Evolutionary conservation across 2,797 vertebrate species (phyloP).

Genomic region (Martes flavigula): DNA sequence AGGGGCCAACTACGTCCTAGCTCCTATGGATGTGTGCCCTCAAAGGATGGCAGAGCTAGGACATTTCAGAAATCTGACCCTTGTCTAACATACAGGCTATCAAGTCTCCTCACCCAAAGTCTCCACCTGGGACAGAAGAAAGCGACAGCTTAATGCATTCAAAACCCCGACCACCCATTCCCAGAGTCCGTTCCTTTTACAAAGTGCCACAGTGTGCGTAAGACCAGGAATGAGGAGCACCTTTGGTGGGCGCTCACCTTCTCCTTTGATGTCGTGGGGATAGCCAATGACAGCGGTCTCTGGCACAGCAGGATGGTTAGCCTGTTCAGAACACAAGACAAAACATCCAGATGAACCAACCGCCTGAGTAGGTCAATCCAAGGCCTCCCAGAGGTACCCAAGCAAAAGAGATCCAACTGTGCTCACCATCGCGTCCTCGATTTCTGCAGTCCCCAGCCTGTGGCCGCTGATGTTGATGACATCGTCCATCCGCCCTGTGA

Average conservation of each 20-base stretch:
- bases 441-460: constrained; percentile 95
- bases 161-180: not conserved
- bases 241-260: constrained; percentile 87
- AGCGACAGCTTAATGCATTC: not conserved
- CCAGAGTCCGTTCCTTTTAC: not conserved
- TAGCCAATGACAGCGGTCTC: constrained; percentile 95
- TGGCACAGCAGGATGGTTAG: constrained; percentile 91
- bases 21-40: not conserved
- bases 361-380: not conserved
- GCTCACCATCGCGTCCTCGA: constrained; percentile 94
- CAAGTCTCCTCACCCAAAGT: not conserved
- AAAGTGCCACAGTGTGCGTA: not conserved
- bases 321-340: constrained; percentile 82
- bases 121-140: not conserved
- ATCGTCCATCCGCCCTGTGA: constrained; percentile 96
- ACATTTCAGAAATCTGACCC: not conserved
- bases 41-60: not conserved
- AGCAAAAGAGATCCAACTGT: not conserved
- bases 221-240: not conserved
- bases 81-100: accelerated
- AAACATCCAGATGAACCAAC: not conserved
- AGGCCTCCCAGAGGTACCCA: not conserved
- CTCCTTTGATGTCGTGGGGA: constrained; percentile 94
- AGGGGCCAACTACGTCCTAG: not conserved
- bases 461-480: constrained; percentile 97